Conservation (phyloP, 2,888 invertebrate genomes). For the Aproaerema taeniolella region DNA sequence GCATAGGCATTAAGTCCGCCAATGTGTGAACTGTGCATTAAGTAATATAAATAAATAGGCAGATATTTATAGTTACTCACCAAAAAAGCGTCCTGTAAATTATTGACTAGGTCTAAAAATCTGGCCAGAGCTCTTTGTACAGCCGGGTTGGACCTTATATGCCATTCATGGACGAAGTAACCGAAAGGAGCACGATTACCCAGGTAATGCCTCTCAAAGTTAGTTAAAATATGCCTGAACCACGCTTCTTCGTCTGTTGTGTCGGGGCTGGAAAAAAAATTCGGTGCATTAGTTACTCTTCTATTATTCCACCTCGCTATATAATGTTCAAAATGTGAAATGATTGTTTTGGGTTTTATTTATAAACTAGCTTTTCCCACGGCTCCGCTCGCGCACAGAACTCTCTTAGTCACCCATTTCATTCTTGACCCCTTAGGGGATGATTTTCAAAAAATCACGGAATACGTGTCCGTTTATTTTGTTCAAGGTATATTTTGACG, state of each 20-base stretch:
- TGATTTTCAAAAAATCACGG: too few species aligned
- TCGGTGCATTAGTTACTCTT: neutral
- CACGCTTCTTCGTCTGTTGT: too few species aligned
- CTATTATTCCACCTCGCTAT: neutral
- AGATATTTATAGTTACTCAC: conserved; percentile 34
- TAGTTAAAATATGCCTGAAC: conserved; percentile 75
- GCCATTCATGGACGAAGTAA: conserved; percentile 82
- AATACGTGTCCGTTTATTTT: too few species aligned
- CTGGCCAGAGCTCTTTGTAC: conserved; percentile 66
- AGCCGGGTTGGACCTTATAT: conserved; percentile 51
- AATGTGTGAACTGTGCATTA: neutral
- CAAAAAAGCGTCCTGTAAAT: conserved; percentile 75
- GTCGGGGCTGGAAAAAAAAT: conserved; percentile 31
- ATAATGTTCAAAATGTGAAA: neutral
- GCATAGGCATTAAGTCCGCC: too few species aligned
- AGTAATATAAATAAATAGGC: neutral
- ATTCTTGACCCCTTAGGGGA: too few species aligned
- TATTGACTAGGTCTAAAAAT: conserved; percentile 75
- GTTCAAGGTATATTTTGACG: too few species aligned
- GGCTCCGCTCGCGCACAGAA: too few species aligned
- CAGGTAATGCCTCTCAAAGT: conserved; percentile 81
- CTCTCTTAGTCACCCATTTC: too few species aligned
- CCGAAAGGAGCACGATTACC: conserved; percentile 82
- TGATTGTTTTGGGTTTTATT: neutral
- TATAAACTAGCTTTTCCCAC: too few species aligned